Evolutionary conservation across 2,888 invertebrate species (phyloP).

Genomic region (Pristionchus fissidentatus): DNA sequence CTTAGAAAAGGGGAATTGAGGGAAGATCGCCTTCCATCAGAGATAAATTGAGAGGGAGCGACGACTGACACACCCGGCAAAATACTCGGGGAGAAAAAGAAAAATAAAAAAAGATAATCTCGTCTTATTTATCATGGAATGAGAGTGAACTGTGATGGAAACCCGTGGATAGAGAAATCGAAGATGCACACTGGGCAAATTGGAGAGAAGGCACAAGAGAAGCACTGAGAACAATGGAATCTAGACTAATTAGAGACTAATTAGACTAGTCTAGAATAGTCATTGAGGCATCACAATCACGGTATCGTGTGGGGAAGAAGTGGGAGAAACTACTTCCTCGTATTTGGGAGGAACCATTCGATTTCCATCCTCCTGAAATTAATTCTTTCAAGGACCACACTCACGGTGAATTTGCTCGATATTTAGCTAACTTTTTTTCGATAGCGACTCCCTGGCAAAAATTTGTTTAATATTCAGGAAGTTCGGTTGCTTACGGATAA

Average conservation of each 20-base stretch:
- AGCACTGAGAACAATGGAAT: slow-evolving; percentile 5
- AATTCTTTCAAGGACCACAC: no score
- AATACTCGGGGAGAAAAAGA: background rate
- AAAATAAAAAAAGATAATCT: background rate
- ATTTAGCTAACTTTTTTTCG: no score
- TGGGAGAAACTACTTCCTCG: slow-evolving; percentile 35
- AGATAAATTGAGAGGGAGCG: no score
- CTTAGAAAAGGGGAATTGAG: no score
- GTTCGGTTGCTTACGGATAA: no score
- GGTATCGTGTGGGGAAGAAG: slow-evolving; percentile 4
- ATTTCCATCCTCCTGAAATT: slow-evolving; percentile 22
- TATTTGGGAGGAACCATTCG: slow-evolving; percentile 45
- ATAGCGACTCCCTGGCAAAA: no score
- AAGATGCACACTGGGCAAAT: slow-evolving; percentile 32
- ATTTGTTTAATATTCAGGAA: no score
- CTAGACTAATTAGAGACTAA: no score
- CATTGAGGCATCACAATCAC: background rate
- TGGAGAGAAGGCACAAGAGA: slow-evolving; percentile 33
- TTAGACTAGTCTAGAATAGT: slow-evolving; percentile 26
- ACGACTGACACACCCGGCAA: no score
- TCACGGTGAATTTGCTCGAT: no score
- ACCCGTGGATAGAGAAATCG: slow-evolving; percentile 25
- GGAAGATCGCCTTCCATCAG: no score
- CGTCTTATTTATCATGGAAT: slow-evolving; percentile 14
- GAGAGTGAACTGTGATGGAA: background rate